Conservation (phyloP, 2,888 invertebrate species). For the Boloria selene region DNA sequence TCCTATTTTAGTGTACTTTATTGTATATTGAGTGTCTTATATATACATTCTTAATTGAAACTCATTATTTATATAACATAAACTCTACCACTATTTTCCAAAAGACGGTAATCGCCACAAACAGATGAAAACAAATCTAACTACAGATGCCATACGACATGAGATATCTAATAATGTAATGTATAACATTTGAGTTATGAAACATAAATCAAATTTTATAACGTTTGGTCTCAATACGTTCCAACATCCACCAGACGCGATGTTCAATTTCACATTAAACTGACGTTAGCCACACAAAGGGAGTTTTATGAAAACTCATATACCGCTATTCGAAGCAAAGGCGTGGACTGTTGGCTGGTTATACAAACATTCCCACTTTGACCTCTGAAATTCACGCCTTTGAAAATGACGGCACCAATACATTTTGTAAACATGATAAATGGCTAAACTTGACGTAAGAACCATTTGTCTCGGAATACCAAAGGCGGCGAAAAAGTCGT, state of each 20-base stretch:
- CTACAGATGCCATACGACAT: neutral
- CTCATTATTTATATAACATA: no score
- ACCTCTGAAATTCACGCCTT: conserved; percentile 35
- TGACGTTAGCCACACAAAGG: conserved; percentile 34
- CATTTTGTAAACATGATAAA: conserved; percentile 61
- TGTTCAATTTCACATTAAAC: conserved; percentile 36
- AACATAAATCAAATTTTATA: conserved; percentile 30
- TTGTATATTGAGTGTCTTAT: no score
- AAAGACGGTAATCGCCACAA: no score
- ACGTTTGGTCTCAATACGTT: conserved; percentile 26
- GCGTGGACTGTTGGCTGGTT: conserved; percentile 32
- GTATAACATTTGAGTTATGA: conserved; percentile 4
- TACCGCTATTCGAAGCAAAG: conserved; percentile 25
- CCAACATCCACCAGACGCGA: conserved; percentile 12
- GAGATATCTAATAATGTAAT: conserved; percentile 6
- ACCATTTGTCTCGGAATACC: conserved; percentile 62
- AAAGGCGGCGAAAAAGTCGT: conserved; percentile 55
- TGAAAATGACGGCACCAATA: conserved; percentile 44
- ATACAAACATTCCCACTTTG: conserved; percentile 32
- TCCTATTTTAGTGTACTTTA: no score
- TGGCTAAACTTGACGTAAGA: conserved; percentile 55
- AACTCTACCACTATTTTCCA: no score
- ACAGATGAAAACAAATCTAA: no score
- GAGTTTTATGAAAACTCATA: conserved; percentile 33
- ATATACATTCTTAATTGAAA: no score